A percentile compares a stretch with the other conserved stretches of the same genome.
These are phyloP conservation scores for Eulemur mongoz DNA, from an alignment of 2,797 vertebrate genomes.

Conservation along the genomic window DNA sequence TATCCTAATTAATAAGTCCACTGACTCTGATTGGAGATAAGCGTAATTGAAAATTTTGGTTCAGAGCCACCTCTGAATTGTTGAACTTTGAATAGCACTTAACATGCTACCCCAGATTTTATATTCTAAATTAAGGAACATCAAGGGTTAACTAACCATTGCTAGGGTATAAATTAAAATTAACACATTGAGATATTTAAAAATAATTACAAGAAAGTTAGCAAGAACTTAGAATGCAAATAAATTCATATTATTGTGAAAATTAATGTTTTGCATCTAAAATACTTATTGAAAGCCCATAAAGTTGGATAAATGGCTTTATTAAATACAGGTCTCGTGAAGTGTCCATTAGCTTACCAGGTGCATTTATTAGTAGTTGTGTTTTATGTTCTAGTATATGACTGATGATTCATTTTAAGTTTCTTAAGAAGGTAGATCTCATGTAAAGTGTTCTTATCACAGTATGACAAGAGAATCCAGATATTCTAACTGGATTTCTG, in stretches of 20 bases:
- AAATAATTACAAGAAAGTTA: constrained; percentile 20
- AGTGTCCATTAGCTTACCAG: neutral
- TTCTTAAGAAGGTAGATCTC: neutral
- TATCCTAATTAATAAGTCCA: neutral
- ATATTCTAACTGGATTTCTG: neutral
- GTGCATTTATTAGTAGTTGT: neutral
- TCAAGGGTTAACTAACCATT: neutral
- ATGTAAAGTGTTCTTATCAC: neutral
- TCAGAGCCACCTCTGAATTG: neutral
- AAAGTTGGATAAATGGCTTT: neutral
- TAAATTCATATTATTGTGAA: constrained; percentile 9
- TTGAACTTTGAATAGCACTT: neutral
- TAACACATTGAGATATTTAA: neutral
- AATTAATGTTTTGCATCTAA: neutral
- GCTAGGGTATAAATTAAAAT: constrained; percentile 2
- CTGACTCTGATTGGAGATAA: neutral
- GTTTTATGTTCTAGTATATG: neutral
- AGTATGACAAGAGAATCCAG: neutral
- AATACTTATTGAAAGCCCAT: neutral
- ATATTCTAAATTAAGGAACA: neutral
- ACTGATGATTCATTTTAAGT: neutral
- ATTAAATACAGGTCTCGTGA: neutral
- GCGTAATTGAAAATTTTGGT: neutral
- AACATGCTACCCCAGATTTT: neutral
- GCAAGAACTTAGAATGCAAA: constrained; percentile 35